Evolutionary conservation across 2,113 vertebrate genomes (phyloP).

Genomic region (Telmatochromis brachygnathus): DNA sequence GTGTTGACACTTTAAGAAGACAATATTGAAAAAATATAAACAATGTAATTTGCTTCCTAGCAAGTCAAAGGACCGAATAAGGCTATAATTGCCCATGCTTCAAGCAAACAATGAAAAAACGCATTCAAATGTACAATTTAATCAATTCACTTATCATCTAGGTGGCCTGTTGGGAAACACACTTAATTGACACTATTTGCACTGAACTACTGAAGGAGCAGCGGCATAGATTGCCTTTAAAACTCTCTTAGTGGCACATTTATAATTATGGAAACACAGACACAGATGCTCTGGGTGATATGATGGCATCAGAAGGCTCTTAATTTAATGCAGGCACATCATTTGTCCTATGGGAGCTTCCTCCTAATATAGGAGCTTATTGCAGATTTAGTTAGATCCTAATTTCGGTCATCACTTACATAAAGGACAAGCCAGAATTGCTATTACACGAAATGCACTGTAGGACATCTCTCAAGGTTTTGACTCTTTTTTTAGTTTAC

Average conservation of each 20-base stretch:
- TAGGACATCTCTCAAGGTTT: neutral
- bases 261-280: constrained; percentile 49
- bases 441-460: neutral
- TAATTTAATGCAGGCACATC: constrained; percentile 56
- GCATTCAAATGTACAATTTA: constrained; percentile 26
- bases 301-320: constrained; percentile 53
- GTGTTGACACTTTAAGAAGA: neutral
- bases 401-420: constrained; percentile 32
- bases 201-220: constrained; percentile 40
- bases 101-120: neutral
- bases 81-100: neutral
- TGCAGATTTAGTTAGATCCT: constrained; percentile 46
- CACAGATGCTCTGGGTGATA: constrained; percentile 59
- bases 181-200: constrained; percentile 54
- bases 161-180: constrained; percentile 23
- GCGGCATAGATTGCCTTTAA: constrained; percentile 47
- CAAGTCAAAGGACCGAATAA: neutral
- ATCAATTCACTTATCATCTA: constrained; percentile 35
- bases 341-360: constrained; percentile 46
- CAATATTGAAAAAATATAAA: neutral
- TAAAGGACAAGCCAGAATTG: constrained; percentile 7
- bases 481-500: neutral
- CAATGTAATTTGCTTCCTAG: neutral
- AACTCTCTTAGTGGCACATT: constrained; percentile 41
- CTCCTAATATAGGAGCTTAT: constrained; percentile 29